Evolutionary conservation across 1,140 invertebrate species (phyloP).

Genomic region (Pararge aegeria): DNA sequence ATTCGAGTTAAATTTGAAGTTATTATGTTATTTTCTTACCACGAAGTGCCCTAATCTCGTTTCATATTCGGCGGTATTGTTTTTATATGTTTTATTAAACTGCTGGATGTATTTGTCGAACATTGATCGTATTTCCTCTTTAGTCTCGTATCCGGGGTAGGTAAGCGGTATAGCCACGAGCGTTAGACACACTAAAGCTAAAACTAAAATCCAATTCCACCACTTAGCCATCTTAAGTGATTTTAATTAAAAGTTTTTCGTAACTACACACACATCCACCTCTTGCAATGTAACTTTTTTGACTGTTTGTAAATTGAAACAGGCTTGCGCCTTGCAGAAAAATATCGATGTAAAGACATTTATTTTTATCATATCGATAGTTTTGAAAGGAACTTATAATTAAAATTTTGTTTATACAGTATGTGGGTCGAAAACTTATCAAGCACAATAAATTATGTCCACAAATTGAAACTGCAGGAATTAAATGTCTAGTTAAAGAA

Average conservation of each 20-base stretch:
- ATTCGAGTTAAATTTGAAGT: too few relatives aligned
- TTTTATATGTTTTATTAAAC: constrained; percentile 85
- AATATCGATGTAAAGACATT: too few relatives aligned
- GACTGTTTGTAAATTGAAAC: too few relatives aligned
- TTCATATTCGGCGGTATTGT: constrained; percentile 80
- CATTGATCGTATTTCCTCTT: constrained; percentile 62
- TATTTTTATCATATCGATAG: too few relatives aligned
- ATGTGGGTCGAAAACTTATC: too few relatives aligned
- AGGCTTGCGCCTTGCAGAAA: neutral
- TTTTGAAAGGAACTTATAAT: too few relatives aligned
- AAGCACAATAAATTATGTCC: too few relatives aligned
- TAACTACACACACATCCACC: constrained; percentile 11
- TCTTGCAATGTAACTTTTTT: neutral
- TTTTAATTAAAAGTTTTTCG: constrained; percentile 24
- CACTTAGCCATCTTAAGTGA: constrained; percentile 60
- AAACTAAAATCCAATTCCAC: constrained; percentile 62
- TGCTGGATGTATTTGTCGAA: constrained; percentile 83
- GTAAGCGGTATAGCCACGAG: constrained; percentile 61
- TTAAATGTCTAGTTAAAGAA: too few relatives aligned
- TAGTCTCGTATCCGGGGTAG: constrained; percentile 35
- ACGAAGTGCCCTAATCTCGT: constrained; percentile 83
- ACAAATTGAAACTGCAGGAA: too few relatives aligned
- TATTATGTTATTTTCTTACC: constrained; percentile 69
- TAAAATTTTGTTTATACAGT: too few relatives aligned
- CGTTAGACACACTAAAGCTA: constrained; percentile 57